A percentile compares a stretch with the other conserved stretches of the same genome.
Conservation (phyloP, 2,888 invertebrate genomes). For the Exocentrus adspersus region DNA sequence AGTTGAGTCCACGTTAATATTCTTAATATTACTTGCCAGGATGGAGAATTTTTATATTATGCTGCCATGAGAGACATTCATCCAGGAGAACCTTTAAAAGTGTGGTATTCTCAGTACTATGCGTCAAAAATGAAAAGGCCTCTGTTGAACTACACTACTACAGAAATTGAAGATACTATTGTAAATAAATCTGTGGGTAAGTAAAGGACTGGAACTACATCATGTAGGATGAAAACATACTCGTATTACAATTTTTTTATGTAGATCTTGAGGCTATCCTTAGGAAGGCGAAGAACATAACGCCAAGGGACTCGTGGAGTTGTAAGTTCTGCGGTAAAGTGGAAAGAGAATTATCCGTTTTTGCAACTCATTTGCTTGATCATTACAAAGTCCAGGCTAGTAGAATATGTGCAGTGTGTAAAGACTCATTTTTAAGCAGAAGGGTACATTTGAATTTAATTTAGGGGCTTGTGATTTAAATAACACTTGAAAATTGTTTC, state of each 20-base stretch:
- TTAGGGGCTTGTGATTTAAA: too few relatives aligned
- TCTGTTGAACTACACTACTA: conserved; percentile 10
- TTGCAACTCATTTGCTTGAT: conserved; percentile 62
- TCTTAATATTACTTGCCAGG: conserved; percentile 53
- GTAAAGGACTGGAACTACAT: background rate
- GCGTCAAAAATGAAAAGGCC: conserved; percentile 64
- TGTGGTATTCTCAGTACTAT: conserved; percentile 71
- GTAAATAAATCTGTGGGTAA: conserved; percentile 1
- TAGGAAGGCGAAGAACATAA: conserved; percentile 55
- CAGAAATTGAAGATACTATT: background rate
- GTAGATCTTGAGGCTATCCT: conserved; percentile 41
- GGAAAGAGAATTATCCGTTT: conserved; percentile 59
- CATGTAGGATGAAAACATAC: background rate
- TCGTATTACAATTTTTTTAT: background rate
- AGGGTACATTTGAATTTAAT: conserved; percentile 40
- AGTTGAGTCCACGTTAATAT: too few relatives aligned
- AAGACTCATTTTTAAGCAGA: conserved; percentile 48
- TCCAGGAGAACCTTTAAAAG: conserved; percentile 65
- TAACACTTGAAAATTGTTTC: too few relatives aligned
- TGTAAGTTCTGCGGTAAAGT: conserved; percentile 63
- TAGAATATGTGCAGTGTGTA: conserved; percentile 55
- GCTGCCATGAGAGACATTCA: conserved; percentile 62
- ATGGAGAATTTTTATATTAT: conserved; percentile 64
- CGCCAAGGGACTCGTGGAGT: conserved; percentile 60
- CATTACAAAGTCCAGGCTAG: conserved; percentile 58